Evolutionary conservation across 2,113 vertebrate species (phyloP).

Genomic region (Dasyprocta punctata): DNA sequence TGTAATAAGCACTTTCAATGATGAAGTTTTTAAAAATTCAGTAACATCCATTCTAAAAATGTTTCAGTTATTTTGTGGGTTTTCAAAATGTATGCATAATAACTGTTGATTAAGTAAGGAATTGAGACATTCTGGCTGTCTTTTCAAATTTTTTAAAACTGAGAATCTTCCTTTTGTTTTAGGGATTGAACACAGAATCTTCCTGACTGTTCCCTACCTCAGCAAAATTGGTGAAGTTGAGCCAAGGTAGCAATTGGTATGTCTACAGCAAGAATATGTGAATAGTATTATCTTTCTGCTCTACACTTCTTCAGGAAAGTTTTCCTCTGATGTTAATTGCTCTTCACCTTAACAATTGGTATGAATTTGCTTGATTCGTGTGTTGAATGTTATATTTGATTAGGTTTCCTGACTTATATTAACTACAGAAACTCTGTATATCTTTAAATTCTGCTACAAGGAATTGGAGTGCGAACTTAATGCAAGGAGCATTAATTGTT

Average conservation of each 20-base stretch:
- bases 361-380: neutral
- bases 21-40: neutral
- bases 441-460: neutral
- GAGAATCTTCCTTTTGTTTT: neutral
- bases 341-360: neutral
- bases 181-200: neutral
- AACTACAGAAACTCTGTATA: neutral
- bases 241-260: neutral
- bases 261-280: neutral
- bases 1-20: conserved; percentile 4
- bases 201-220: neutral
- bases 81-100: neutral
- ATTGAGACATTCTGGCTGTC: neutral
- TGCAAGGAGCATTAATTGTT: too few species aligned
- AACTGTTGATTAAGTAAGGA: neutral
- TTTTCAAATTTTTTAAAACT: neutral
- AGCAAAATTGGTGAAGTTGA: neutral
- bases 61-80: neutral
- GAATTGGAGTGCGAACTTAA: neutral
- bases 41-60: neutral
- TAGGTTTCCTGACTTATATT: neutral
- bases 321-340: neutral
- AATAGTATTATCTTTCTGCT: neutral
- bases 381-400: neutral
- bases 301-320: neutral